Evolutionary conservation across 2,888 invertebrate genomes (phyloP), one percentile per base, ranked within the genome.

Genomic region (Sepiola atlantica): DNA sequence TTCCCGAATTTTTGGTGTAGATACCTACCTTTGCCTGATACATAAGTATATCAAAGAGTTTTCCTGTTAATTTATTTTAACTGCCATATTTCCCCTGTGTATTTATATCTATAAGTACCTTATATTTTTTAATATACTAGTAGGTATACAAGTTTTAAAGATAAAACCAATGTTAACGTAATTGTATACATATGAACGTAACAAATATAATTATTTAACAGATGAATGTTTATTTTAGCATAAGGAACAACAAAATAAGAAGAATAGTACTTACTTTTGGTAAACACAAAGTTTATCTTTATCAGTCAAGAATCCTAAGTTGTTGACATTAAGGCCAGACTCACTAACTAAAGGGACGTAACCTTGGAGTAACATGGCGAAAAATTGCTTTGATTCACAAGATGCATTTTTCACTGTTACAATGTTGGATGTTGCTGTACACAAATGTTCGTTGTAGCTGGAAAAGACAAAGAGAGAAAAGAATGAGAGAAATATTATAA

Each of bases 321-420:
- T 77, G 32, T 77, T 77, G n/a, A n/a, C 18, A n/a, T 77, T 32
- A 77, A 77, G 77, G 8, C 77, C 77, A n/a, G 77, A 77, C 16
- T n/a, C 77, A 77, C n/a, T 77, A 77, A 77, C 77, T 0, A 77
- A 18, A 77, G 77, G 77, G 32, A 77, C 77, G 32, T 77, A 77
- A n/a, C 77, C 77, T 77, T 77, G 77, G n/a, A 77, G 77, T 77
- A 77, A 77, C 77, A 77, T 77, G n/a, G 77, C n/a, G 32, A 77
- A 77, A 77, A 77, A 77, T 16, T 77, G 12, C n/a, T 77, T 77
- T 77, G 77, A 77, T 77, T 77, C 77, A n/a, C 77, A 77, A 14
- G 77, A 77, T 77, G 77, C 77, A 77, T 77, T 77, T 77, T 77
- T 77, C 32, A 77, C n/a, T 77, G 77, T 77, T 77, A 77, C 77